Conservation (phyloP, 92 coral and sea anemone genomes). For the Umimayanthus chanpuru region DNA sequence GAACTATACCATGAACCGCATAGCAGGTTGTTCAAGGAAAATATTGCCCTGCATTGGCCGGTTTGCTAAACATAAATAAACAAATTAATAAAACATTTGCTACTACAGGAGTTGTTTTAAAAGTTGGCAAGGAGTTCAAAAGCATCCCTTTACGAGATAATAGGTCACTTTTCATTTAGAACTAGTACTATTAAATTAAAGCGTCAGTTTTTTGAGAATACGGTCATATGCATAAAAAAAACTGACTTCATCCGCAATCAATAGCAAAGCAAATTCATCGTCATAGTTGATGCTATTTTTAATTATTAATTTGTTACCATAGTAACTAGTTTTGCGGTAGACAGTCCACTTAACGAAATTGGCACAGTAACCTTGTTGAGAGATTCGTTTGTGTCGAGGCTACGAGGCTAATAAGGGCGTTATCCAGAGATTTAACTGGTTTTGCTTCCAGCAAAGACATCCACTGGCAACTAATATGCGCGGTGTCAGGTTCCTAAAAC, state of each 20-base stretch:
- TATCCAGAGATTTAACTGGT: neutral
- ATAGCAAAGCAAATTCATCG: neutral
- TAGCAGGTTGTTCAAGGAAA: conserved; percentile 18
- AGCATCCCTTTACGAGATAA: neutral
- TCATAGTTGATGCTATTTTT: neutral
- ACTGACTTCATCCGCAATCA: neutral
- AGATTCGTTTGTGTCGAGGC: neutral
- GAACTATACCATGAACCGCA: neutral
- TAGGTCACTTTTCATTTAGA: neutral
- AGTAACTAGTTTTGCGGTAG: conserved; percentile 13
- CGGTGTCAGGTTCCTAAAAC: neutral
- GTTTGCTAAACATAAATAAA: neutral
- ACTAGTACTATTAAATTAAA: neutral
- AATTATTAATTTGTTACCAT: conserved; percentile 26
- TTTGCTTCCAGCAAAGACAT: neutral
- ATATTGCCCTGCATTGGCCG: neutral
- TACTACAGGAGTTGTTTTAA: neutral
- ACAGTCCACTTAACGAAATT: conserved; percentile 33
- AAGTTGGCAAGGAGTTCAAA: neutral
- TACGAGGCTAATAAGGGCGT: neutral
- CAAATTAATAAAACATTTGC: conserved; percentile 31
- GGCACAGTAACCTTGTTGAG: neutral
- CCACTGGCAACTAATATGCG: neutral
- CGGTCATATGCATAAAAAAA: neutral
- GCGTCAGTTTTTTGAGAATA: neutral